Percentiles rank a stretch among this genome's conserved stretches.
phyloP scores from a whole-genome alignment of 1,140 invertebrate species.

The Cataglyphis hispanica region DNA sequence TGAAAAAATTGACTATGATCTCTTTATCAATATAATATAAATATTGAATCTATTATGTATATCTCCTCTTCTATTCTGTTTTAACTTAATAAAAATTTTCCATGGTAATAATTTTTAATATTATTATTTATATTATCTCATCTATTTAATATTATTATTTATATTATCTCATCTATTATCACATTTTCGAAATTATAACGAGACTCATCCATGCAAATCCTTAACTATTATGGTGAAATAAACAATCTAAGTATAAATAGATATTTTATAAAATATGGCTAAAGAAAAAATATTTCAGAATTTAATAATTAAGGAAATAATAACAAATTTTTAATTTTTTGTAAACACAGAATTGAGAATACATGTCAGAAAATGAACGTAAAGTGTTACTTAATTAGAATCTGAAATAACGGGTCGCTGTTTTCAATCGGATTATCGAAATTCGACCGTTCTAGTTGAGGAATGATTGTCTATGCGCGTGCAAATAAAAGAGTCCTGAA shows the following conservation, averaged over 20 bases:
- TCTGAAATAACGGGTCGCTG: not conserved
- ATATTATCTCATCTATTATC: not conserved
- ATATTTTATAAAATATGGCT: not conserved
- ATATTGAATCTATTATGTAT: too few species aligned
- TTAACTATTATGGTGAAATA: not conserved
- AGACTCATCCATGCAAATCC: not conserved
- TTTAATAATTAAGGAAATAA: not conserved
- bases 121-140: not conserved
- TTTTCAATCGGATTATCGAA: not conserved
- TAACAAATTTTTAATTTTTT: not conserved
- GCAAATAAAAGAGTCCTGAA: constrained; percentile 23
- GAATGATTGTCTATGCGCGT: not conserved
- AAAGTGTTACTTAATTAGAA: not conserved
- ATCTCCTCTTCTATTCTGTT: not conserved
- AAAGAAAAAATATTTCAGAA: not conserved
- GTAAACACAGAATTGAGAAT: not conserved
- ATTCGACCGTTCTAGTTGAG: not conserved
- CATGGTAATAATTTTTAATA: not conserved
- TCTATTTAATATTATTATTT: not conserved
- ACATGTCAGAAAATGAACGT: not conserved
- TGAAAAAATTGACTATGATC: constrained; percentile 7
- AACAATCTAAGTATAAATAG: not conserved
- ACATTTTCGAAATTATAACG: not conserved
- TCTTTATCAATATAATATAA: not conserved
- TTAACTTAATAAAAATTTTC: not conserved